A percentile compares a stretch with the other conserved stretches of the same genome.
Evolutionary conservation across 2,888 invertebrate genomes (phyloP).

Genomic region (Eueremaeus valkanovi): DNA sequence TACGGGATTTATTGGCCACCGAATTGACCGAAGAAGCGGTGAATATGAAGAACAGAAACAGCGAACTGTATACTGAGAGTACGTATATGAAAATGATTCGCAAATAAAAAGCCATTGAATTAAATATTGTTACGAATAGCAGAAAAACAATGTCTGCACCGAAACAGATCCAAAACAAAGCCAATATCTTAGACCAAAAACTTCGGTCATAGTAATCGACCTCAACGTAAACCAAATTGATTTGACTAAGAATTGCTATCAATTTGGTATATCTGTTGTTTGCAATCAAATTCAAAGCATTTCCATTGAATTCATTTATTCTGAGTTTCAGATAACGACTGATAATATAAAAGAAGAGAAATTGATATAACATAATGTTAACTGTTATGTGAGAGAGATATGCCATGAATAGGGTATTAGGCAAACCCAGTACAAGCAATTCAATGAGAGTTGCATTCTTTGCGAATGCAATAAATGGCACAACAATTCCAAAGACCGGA

Average conservation of each 20-base stretch:
- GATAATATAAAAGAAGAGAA: not conserved
- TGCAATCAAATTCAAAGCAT: not conserved
- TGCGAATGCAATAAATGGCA: not conserved
- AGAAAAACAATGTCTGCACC: not conserved
- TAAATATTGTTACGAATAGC: not conserved
- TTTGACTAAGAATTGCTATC: not conserved
- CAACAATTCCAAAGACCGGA: not conserved
- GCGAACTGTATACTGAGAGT: not conserved
- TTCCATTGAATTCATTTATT: not conserved
- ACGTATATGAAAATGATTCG: not conserved
- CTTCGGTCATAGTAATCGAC: not conserved
- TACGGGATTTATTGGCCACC: not conserved
- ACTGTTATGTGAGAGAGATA: not conserved
- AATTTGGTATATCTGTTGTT: not conserved
- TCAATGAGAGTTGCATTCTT: not conserved
- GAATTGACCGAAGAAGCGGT: conserved; percentile 1
- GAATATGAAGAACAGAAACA: not conserved
- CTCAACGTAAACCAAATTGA: not conserved
- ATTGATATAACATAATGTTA: not conserved
- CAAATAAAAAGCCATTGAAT: not conserved
- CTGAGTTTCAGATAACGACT: not conserved
- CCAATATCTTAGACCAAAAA: not conserved
- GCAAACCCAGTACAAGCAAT: not conserved
- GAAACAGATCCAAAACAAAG: not conserved
- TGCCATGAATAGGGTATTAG: not conserved